Evolutionary conservation across 1,140 invertebrate species (phyloP), one percentile per base, ranked within the genome.

Genomic region (Saccostrea cuccullata): DNA sequence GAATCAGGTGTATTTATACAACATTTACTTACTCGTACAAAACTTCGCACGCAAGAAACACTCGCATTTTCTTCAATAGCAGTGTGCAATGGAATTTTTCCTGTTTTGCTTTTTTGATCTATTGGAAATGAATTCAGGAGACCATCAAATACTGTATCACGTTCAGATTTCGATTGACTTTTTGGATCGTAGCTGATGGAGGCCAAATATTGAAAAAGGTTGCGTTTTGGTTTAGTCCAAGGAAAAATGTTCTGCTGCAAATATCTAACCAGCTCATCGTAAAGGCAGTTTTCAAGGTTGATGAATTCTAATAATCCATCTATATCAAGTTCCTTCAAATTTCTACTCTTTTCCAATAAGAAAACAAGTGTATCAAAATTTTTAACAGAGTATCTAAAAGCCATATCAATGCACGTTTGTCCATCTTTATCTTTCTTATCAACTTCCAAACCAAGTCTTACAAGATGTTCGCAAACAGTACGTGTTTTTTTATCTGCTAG

Each of bases 351-450:
- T 26, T 77, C 15, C 70, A 77, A 17, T 77, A 77, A 77, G 26
- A 30, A 77, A 3, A 77, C 70, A 30, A 77, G 26, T 30, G 70
- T 40, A 9, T 77, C 26, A 30, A 77, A 77, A 30, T 77, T 77
- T 12, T 77, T 77, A 15, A 23, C 70, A 3, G 70, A 30, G 70
- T 77, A 26, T 36, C 26, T 77, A 77, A 77, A 77, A 30, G 26
- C 70, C 70, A 77, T 36, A 36, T 77, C 70, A 36, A 77, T 26
- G 70, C 70, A 77, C 9, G 70, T 77, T 9, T 36, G 30, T 13
- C 70, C 70, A 77, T 77, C 26, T 15, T 77, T 77, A 36, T 77
- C 70, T 36, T 77, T 77, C 26, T 30, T 26, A 77, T 77, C 30
- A 40, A 77, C 70, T 3, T 77, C 70, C 12, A 77, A 26, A 36